These are phyloP conservation scores for Oscheius sp. DNA, from an alignment of 1,140 invertebrate species.

Conservation along the genomic window DNA sequence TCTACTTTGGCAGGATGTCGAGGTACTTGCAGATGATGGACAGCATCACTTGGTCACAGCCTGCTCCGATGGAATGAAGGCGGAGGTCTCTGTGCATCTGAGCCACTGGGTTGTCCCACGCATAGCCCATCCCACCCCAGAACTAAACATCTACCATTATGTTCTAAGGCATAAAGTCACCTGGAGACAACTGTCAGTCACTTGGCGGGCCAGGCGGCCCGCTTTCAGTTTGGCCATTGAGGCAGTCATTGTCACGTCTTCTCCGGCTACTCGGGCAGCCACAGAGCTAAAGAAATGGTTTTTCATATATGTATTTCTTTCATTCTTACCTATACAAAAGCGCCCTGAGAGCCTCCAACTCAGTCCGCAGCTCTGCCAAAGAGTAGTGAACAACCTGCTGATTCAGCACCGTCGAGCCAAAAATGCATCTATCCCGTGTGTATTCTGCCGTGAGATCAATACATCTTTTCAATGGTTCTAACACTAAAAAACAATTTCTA, in stretches of 20 bases:
- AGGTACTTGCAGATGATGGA: slow-evolving; percentile 68
- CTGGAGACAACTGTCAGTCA: slow-evolving; percentile 68
- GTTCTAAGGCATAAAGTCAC: slow-evolving; percentile 9
- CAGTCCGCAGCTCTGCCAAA: slow-evolving; percentile 67
- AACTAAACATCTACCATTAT: slow-evolving; percentile 50
- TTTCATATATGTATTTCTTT: not conserved
- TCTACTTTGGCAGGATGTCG: slow-evolving; percentile 60
- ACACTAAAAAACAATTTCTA: slow-evolving; percentile 51
- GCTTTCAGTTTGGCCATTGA: slow-evolving; percentile 69
- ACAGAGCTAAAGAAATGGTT: slow-evolving; percentile 52
- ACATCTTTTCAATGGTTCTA: slow-evolving; percentile 62
- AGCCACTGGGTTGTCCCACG: slow-evolving; percentile 64
- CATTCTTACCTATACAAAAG: slow-evolving; percentile 62
- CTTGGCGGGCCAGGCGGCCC: slow-evolving; percentile 65
- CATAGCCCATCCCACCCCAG: slow-evolving; percentile 70
- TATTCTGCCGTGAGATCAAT: slow-evolving; percentile 67
- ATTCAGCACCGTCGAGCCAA: slow-evolving; percentile 65
- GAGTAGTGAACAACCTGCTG: slow-evolving; percentile 62
- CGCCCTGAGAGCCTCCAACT: slow-evolving; percentile 66
- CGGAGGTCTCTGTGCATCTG: slow-evolving; percentile 66
- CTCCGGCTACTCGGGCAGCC: slow-evolving; percentile 64
- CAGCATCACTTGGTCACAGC: slow-evolving; percentile 70
- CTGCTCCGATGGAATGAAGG: slow-evolving; percentile 67
- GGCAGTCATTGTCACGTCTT: slow-evolving; percentile 67
- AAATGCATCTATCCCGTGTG: slow-evolving; percentile 63